phyloP scores from a whole-genome alignment of 2,797 vertebrate species.

The Pangasius krempfi region DNA sequence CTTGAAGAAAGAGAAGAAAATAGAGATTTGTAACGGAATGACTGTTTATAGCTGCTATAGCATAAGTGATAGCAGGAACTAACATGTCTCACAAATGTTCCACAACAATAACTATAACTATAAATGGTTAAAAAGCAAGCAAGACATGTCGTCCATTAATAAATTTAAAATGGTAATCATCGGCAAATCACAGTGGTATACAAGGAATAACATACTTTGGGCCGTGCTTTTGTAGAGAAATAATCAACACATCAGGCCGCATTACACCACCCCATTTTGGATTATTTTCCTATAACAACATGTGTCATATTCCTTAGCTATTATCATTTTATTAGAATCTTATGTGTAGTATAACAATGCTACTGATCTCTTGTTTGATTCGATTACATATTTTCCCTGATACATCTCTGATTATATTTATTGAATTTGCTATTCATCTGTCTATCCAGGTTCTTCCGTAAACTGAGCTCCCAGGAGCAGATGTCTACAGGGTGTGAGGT shows the following conservation, averaged over 20 bases:
- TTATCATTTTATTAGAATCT: neutral
- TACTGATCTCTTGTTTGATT: neutral
- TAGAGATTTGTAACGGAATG: neutral
- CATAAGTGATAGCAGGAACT: neutral
- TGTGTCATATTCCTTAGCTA: neutral
- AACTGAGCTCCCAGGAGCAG: constrained; percentile 55
- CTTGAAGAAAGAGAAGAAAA: neutral
- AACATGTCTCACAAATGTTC: neutral
- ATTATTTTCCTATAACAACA: neutral
- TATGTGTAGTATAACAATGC: neutral
- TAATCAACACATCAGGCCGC: neutral
- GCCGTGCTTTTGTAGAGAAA: neutral
- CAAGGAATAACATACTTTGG: neutral
- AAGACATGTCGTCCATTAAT: neutral
- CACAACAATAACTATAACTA: neutral
- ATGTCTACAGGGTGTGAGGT: constrained; percentile 34
- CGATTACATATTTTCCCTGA: neutral
- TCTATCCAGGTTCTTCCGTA: constrained; percentile 72
- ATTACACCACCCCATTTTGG: neutral
- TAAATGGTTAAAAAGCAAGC: neutral
- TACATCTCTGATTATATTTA: neutral
- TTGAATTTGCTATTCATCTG: neutral
- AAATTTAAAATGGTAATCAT: neutral
- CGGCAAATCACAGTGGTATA: neutral
- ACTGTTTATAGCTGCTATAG: neutral